These are phyloP conservation scores for Lepidostoma basale DNA, from an alignment of 1,140 invertebrate genomes.

Conservation along the genomic window DNA sequence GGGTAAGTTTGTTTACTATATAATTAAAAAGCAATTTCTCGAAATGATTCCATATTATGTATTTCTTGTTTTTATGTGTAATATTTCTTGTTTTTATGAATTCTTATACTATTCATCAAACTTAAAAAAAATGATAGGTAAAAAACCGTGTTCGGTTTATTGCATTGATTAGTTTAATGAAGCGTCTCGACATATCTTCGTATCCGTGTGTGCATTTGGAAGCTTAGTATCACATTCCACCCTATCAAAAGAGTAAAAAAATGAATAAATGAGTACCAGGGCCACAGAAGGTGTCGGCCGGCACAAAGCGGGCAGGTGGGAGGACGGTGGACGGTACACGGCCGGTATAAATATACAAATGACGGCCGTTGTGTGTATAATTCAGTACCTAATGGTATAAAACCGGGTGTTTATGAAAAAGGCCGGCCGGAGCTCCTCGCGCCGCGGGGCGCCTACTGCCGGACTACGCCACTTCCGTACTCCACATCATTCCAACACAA, in stretches of 20 bases:
- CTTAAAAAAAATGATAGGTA: too few species aligned
- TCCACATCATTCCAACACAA: background rate
- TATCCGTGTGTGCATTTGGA: background rate
- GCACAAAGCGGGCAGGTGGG: slow-evolving; percentile 21
- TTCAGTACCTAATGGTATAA: slow-evolving; percentile 40
- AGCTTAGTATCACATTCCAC: slow-evolving; percentile 5
- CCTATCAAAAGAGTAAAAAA: background rate
- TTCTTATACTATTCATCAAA: too few species aligned
- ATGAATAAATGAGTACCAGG: background rate
- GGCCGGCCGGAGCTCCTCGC: slow-evolving; percentile 26
- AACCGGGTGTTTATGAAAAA: slow-evolving; percentile 47
- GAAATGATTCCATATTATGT: too few species aligned
- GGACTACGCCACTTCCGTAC: slow-evolving; percentile 31
- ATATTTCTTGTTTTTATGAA: too few species aligned
- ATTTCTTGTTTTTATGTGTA: too few species aligned
- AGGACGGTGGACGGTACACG: background rate
- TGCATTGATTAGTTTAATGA: background rate
- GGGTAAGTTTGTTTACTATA: too few species aligned
- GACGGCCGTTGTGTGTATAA: slow-evolving; percentile 26
- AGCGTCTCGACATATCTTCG: background rate
- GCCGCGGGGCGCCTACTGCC: slow-evolving; percentile 41
- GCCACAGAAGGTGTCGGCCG: slow-evolving; percentile 9
- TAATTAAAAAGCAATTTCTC: too few species aligned
- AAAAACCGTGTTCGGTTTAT: background rate
- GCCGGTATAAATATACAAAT: slow-evolving; percentile 22